Conservation (phyloP, 2,888 invertebrate species). For the Heliconius charithonia region DNA sequence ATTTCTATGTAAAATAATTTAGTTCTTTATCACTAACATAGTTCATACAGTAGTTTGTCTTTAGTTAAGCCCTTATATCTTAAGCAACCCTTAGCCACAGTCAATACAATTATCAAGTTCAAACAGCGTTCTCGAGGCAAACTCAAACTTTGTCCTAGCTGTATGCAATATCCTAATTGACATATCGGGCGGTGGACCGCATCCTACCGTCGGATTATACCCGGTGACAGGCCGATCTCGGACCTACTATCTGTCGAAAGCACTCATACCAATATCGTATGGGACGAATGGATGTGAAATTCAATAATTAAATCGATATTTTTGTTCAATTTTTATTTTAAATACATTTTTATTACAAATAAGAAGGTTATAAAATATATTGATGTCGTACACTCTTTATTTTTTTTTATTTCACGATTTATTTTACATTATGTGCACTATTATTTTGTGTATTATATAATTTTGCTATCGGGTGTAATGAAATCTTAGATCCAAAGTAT, state of each 20-base stretch:
- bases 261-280: conserved; percentile 30
- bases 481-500: no score
- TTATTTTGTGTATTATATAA: no score
- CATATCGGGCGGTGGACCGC: conserved; percentile 60
- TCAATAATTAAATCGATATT: background rate
- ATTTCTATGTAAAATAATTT: no score
- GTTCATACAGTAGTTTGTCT: conserved; percentile 19
- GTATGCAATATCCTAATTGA: conserved; percentile 70
- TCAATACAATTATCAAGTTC: conserved; percentile 41
- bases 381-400: no score
- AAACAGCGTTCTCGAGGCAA: conserved; percentile 36
- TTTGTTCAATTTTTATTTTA: background rate
- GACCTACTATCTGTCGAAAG: conserved; percentile 34
- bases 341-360: no score
- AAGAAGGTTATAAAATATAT: no score
- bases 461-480: no score
- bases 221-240: conserved; percentile 47
- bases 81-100: conserved; percentile 35
- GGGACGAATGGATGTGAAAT: background rate
- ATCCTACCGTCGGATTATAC: conserved; percentile 51
- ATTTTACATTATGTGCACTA: no score
- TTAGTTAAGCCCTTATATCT: conserved; percentile 31
- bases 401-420: no score
- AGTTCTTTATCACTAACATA: background rate
- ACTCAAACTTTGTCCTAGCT: conserved; percentile 37